Percentiles rank a stretch among this genome's conserved stretches.
Evolutionary conservation across 2,113 vertebrate genomes (phyloP).

Genomic region (Tinamus guttatus): DNA sequence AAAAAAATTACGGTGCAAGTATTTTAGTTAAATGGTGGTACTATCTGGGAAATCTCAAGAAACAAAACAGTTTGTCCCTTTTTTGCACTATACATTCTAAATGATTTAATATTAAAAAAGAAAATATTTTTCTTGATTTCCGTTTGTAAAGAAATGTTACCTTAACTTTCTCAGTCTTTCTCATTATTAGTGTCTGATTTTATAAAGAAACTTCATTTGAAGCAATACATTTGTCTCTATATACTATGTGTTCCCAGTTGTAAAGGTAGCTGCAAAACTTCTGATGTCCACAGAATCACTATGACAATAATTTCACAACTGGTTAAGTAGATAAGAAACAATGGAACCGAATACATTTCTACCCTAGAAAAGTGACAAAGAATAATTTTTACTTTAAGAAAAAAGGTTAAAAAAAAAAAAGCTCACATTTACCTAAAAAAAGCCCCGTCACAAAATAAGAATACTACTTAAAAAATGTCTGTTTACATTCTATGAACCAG

Average conservation of each 20-base stretch:
- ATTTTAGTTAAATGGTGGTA: not conserved
- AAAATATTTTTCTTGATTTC: not conserved
- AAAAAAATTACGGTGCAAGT: not conserved
- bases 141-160: not conserved
- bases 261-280: not conserved
- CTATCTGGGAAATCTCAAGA: not conserved
- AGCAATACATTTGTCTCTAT: not conserved
- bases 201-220: not conserved
- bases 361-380: not conserved
- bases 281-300: not conserved
- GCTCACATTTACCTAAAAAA: not conserved
- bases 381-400: not conserved
- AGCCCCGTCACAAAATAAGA: not conserved
- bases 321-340: not conserved
- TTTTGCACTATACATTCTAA: not conserved
- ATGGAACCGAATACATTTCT: not conserved
- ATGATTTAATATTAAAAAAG: not conserved
- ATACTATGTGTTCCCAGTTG: not conserved
- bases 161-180: not conserved
- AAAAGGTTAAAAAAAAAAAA: not conserved
- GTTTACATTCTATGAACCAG: slow-evolving; percentile 40
- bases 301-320: not conserved
- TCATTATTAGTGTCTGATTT: not conserved
- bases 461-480: not conserved
- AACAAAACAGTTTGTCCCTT: not conserved